Base-by-base conservation (phyloP, 2,797 vertebrate species). In the Eulemur albifrons region DNA sequence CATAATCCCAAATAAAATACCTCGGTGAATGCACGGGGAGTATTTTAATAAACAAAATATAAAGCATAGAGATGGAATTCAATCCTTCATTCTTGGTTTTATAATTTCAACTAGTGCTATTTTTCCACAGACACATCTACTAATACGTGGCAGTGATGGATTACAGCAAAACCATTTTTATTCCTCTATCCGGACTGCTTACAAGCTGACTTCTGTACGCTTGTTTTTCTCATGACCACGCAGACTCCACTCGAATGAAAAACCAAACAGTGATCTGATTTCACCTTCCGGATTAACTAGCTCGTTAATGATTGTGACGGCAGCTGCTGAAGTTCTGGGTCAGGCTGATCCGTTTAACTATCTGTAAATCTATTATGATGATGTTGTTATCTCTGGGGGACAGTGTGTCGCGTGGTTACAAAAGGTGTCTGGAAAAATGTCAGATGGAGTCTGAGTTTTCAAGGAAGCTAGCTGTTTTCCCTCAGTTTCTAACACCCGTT, bases 391-490 rank as follows among this genome's bases (percentile, higher is more conserved):
- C 92, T 91, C 65, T 82, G 54, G 70, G 65, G 85, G 75, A 38
- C 10, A 23, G 4, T 21, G 15, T 9, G 38, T 7, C 12, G 76
- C 40, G 21, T 15, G 35, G 70, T 79, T 87, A 83, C 15, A 45
- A 54, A 80, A 89, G 81, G 93, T 92, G 72, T 79, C 96, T 97
- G 93, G 89, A 76, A 97, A 94, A 77, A 96, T 48, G 92, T 95
- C 95, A 94, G 95, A 95, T 8, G 88, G 76, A 97, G 84, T 13
- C 84, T 77, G 84, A 89, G 73, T 91, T 96, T 88, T 91, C 77
- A 76, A 85, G 93, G 92, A 96, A 96, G 91, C 96, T 92, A 73
- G 93, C 90, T 98, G 96, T 97, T 97, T 97, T 96, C 92, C 92
- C 86, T 97, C 20, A 25, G 70, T 87, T 91, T 93, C 95, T 97